Percentiles rank a stretch among this genome's conserved stretches.
Conservation (phyloP, 2,113 vertebrate genomes). For the Spheniscus mendiculus region DNA sequence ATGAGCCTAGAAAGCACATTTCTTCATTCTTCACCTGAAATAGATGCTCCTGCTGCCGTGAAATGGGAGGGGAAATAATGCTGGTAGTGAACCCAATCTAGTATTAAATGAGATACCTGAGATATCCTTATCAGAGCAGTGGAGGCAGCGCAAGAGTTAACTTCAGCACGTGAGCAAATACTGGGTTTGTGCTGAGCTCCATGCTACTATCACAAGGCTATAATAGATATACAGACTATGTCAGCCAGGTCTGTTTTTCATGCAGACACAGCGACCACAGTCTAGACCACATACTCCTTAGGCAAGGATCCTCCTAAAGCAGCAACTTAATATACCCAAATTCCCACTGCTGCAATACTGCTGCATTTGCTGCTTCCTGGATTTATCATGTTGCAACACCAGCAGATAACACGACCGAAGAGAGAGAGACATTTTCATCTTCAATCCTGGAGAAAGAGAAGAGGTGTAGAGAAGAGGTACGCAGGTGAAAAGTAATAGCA, state of each 20-base stretch:
- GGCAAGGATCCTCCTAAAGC: not conserved
- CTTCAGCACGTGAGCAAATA: not conserved
- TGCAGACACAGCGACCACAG: constrained; percentile 8
- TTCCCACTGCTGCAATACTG: not conserved
- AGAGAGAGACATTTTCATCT: not conserved
- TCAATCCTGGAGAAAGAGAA: not conserved
- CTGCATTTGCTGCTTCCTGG: not conserved
- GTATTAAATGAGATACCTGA: not conserved
- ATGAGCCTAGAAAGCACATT: not conserved
- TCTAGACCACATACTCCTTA: not conserved
- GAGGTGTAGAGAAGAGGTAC: not conserved
- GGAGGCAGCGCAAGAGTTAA: not conserved
- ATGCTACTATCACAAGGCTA: not conserved
- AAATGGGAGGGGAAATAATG: not conserved
- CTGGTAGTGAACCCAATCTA: not conserved
- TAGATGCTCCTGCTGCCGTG: not conserved
- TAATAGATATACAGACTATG: not conserved
- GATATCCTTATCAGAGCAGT: not conserved
- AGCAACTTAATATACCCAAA: not conserved
- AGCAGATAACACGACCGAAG: not conserved
- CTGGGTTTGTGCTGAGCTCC: not conserved
- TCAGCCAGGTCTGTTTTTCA: not conserved
- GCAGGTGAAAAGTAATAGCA: not conserved
- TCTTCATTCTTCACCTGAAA: not conserved
- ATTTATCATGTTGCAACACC: not conserved